Evolutionary conservation across 35 echinoderm and acorn worm genomes (phyloP), one percentile per base, ranked within the genome.

Genomic region (Patiria miniata): DNA sequence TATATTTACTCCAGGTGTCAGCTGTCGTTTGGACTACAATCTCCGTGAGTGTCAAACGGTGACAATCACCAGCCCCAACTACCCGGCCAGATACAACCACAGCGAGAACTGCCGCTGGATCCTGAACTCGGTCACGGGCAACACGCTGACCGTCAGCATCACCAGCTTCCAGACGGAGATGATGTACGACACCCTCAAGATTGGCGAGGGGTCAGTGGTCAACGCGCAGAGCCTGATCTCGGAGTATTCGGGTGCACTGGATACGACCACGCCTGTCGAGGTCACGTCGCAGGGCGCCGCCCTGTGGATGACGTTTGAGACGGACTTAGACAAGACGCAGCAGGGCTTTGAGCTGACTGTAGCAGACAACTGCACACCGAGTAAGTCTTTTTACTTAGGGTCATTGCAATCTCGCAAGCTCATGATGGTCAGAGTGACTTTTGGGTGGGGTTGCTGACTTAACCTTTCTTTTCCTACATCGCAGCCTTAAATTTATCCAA

Each of bases 71-170:
- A 88, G 91, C 1, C 96, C 96, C 23, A 89, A 83, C 88, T 92
- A 89, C 79, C 96, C 96, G 3, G 65, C 53, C 32, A 95, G 92
- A 40, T 94, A 99, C 73, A 77, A 86, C 40, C 91, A 92, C 93
- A 92, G 86, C 33, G 93, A 92, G 8, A 89, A 79, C 68, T 99
- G 96, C 39, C 86, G 86, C 23, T 99, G 96, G 96, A 57, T 90
- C 19, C 58, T 99, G 6, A 36, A 53, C 18, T 82, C 89, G 3
- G 47, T 82, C 40, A 36, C 83, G 2, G 93, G 89, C 8, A 99
- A 81, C 40, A 89, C 90, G 50, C 68, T 99, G 60, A 90, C 77
- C 6, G 88, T 99, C 23, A 57, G 18, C 39, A 81, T 99, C 28
- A 18, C 4, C 2, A 76, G 83, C 4, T 95, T 99, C 37, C 54